Conservation (phyloP, 2,113 vertebrate species). For the Coregonus clupeaformis region DNA sequence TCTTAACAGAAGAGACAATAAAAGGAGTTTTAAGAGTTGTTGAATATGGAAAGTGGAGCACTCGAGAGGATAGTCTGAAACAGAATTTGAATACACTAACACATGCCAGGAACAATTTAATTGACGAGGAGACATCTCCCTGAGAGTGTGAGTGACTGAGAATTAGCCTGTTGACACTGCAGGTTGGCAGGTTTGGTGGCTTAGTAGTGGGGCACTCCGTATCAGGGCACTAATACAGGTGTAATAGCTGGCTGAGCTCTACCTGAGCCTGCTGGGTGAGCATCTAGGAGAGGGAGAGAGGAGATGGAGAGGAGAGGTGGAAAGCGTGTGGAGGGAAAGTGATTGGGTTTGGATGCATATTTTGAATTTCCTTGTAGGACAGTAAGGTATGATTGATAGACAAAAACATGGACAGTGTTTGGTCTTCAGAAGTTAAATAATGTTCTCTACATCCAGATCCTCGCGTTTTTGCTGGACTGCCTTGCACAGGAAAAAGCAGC, state of each 20-base stretch:
- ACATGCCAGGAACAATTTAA: neutral
- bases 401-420: no score
- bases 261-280: slow-evolving; percentile 9
- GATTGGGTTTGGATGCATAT: neutral
- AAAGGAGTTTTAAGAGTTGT: neutral
- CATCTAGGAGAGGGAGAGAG: neutral
- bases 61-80: neutral
- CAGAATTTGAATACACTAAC: neutral
- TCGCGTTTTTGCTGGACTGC: no score
- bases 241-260: slow-evolving; percentile 15
- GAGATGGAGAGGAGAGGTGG: neutral
- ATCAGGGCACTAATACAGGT: slow-evolving; percentile 21
- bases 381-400: no score
- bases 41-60: neutral
- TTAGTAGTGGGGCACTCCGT: neutral
- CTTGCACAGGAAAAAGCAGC: no score
- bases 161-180: slow-evolving; percentile 7
- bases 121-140: slow-evolving; percentile 18
- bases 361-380: no score
- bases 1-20: no score
- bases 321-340: neutral
- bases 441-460: no score
- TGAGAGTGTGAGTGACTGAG: neutral
- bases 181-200: slow-evolving; percentile 6
- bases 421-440: no score